Evolutionary conservation across 1,140 invertebrate genomes (phyloP).

Genomic region (Nephotettix cincticeps): DNA sequence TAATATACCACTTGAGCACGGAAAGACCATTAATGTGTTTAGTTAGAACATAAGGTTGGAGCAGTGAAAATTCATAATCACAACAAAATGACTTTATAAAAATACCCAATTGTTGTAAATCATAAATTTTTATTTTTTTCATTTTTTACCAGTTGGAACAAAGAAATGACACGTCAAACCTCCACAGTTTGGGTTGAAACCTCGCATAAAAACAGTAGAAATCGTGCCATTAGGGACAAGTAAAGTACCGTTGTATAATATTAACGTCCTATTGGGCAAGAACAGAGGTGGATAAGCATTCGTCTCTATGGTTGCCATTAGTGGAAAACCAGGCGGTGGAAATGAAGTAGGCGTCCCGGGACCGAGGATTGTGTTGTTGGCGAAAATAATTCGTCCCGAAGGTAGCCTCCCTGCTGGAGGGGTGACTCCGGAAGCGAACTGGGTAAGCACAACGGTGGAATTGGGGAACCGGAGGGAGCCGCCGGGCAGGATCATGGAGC

Average conservation of each 20-base stretch:
- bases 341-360: not conserved
- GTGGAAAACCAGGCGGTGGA: not conserved
- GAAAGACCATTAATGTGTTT: too few species aligned
- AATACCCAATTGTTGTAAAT: too few species aligned
- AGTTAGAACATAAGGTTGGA: too few species aligned
- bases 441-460: not conserved
- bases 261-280: not conserved
- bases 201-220: not conserved
- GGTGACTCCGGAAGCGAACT: not conserved
- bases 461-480: not conserved
- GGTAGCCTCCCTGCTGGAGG: not conserved
- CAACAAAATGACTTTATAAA: too few species aligned
- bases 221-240: not conserved
- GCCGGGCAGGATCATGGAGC: not conserved
- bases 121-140: too few species aligned
- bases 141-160: too few species aligned
- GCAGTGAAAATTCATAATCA: too few species aligned
- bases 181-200: not conserved
- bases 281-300: not conserved
- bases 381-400: not conserved
- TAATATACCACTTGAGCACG: too few species aligned
- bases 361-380: not conserved
- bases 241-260: not conserved
- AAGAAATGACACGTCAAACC: not conserved
- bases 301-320: not conserved